Conservation (phyloP, 2,797 vertebrate species). For the Euphonia xanthogaster region DNA sequence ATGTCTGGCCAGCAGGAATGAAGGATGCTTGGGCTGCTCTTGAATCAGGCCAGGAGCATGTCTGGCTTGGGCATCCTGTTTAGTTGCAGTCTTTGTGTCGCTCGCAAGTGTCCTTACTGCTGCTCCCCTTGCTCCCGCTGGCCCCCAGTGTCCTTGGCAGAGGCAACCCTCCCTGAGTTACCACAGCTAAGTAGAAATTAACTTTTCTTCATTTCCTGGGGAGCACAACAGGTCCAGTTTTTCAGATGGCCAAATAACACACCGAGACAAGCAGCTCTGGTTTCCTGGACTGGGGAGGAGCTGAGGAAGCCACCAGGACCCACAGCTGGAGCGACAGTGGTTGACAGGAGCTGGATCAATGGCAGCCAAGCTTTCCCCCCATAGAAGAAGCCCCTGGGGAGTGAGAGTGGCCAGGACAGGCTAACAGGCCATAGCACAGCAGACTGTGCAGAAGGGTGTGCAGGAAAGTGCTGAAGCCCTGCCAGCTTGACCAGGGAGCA, state of each 20-base stretch:
- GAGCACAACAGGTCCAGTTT: neutral
- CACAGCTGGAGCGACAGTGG: neutral
- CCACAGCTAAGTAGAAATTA: neutral
- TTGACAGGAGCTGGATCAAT: neutral
- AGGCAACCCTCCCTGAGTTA: neutral
- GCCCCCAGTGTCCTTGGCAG: neutral
- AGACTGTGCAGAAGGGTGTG: neutral
- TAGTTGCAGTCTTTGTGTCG: neutral
- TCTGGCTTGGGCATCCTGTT: neutral
- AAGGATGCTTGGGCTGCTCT: neutral
- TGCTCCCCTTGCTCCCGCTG: accelerated
- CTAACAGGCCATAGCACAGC: neutral
- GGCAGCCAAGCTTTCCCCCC: neutral
- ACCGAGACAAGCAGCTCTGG: accelerated
- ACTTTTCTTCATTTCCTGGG: neutral
- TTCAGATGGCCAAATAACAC: neutral
- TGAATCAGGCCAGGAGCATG: neutral
- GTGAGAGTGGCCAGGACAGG: neutral
- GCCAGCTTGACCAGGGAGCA: neutral
- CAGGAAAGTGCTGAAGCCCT: neutral
- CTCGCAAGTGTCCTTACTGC: neutral
- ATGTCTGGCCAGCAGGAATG: neutral
- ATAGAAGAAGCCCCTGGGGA: neutral
- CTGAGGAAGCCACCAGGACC: neutral
- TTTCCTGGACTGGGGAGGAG: neutral